phyloP scores from a whole-genome alignment of 2,888 invertebrate species.

The Ophion costatus region DNA sequence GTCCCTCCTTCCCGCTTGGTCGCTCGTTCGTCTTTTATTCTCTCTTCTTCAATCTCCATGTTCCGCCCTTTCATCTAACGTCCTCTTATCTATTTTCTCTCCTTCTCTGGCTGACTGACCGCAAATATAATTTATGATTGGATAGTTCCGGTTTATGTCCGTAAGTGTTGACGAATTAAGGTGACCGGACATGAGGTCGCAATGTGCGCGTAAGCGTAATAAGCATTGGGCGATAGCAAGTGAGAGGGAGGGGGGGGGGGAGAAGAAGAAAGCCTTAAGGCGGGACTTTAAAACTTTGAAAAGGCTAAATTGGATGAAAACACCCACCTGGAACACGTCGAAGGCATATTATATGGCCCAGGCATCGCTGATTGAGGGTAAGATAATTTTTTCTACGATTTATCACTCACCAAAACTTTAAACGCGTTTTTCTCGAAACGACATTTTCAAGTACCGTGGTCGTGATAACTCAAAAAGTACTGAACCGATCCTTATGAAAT shows the following conservation, averaged over 20 bases:
- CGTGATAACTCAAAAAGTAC: too few relatives aligned
- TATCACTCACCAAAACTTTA: too few relatives aligned
- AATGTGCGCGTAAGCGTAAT: neutral
- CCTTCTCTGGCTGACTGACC: slow-evolving; percentile 30
- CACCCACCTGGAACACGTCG: too few relatives aligned
- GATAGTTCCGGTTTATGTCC: slow-evolving; percentile 62
- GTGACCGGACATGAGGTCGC: slow-evolving; percentile 51
- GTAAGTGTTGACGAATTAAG: slow-evolving; percentile 59
- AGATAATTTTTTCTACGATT: too few relatives aligned
- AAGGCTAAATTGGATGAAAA: too few relatives aligned
- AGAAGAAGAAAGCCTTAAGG: slow-evolving; percentile 12
- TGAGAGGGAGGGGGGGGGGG: neutral
- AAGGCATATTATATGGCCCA: too few relatives aligned
- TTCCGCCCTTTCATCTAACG: slow-evolving; percentile 4
- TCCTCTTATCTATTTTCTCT: slow-evolving; percentile 3
- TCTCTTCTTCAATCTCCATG: neutral
- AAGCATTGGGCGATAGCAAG: neutral
- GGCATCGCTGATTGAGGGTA: too few relatives aligned
- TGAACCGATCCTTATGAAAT: too few relatives aligned
- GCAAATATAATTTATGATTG: slow-evolving; percentile 63
- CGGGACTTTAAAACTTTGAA: too few relatives aligned
- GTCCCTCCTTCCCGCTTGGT: neutral
- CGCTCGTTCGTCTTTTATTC: neutral
- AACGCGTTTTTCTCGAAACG: too few relatives aligned
- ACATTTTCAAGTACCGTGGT: too few relatives aligned